Conservation (phyloP, 2,888 invertebrate genomes). For the Pheosia tremula region DNA sequence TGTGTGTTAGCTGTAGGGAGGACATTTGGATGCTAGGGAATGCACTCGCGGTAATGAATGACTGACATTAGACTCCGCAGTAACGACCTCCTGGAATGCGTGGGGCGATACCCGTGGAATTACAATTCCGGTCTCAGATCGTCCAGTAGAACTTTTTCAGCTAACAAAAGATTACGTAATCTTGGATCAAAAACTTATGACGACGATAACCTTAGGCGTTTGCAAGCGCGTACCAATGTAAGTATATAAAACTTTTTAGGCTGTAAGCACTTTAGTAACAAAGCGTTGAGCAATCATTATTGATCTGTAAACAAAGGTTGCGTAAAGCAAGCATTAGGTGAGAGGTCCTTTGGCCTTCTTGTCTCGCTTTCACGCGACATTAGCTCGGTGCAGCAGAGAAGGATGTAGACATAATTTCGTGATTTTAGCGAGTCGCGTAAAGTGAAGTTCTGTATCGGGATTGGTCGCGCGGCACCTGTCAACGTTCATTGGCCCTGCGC, state of each 20-base stretch:
- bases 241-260: no score
- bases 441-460: constrained; percentile 56
- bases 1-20: constrained; percentile 49
- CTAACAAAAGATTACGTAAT: constrained; percentile 37
- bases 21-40: constrained; percentile 69
- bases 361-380: constrained; percentile 31
- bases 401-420: constrained; percentile 60
- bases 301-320: constrained; percentile 57
- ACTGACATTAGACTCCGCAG: constrained; percentile 56
- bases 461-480: constrained; percentile 73
- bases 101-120: constrained; percentile 52
- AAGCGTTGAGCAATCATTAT: constrained; percentile 37
- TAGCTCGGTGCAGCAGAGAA: constrained; percentile 44
- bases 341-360: constrained; percentile 33
- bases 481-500: constrained; percentile 76
- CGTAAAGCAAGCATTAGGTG: constrained; percentile 31
- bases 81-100: constrained; percentile 60
- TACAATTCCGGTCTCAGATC: constrained; percentile 48
- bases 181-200: constrained; percentile 26
- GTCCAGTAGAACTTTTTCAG: constrained; percentile 20
- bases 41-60: constrained; percentile 69
- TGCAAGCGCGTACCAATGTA: neutral
- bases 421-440: constrained; percentile 61
- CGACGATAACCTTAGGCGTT: constrained; percentile 24
- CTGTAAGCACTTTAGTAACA: constrained; percentile 4